Evolutionary conservation across 92 coral and sea anemone species (phyloP).

Genomic region (Blastomussa wellsi): DNA sequence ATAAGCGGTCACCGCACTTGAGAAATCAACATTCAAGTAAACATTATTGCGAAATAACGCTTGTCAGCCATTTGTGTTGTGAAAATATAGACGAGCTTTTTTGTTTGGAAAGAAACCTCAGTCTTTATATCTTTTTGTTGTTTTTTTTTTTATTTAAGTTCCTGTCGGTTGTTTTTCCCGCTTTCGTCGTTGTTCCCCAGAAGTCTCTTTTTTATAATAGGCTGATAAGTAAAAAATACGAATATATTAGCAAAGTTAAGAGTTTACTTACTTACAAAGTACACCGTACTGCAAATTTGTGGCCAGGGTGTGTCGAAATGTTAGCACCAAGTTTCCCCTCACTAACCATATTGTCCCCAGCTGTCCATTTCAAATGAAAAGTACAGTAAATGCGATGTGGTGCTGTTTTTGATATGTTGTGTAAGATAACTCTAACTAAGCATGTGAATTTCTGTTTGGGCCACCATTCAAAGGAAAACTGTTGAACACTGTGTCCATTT

Average conservation of each 20-base stretch:
- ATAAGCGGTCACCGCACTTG: not conserved
- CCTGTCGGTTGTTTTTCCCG: too few species aligned
- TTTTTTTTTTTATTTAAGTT: not conserved
- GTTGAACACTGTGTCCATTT: too few species aligned
- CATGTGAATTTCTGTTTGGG: too few species aligned
- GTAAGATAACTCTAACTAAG: too few species aligned
- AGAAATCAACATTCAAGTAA: not conserved
- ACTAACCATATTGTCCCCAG: too few species aligned
- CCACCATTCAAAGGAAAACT: too few species aligned
- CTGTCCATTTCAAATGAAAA: too few species aligned
- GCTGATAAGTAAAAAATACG: not conserved
- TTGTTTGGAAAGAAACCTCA: not conserved
- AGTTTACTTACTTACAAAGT: not conserved
- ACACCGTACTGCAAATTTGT: too few species aligned
- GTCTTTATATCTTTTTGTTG: not conserved
- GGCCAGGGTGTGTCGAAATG: too few species aligned
- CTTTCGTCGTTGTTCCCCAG: not conserved
- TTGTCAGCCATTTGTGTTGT: not conserved
- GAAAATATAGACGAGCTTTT: too few species aligned
- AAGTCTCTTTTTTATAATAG: not conserved
- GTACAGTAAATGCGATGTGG: too few species aligned
- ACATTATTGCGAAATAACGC: not conserved
- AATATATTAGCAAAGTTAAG: not conserved
- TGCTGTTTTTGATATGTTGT: too few species aligned
- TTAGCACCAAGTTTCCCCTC: not conserved